Conservation (phyloP, 2,888 invertebrate genomes). For the Fabriciana adippe region DNA sequence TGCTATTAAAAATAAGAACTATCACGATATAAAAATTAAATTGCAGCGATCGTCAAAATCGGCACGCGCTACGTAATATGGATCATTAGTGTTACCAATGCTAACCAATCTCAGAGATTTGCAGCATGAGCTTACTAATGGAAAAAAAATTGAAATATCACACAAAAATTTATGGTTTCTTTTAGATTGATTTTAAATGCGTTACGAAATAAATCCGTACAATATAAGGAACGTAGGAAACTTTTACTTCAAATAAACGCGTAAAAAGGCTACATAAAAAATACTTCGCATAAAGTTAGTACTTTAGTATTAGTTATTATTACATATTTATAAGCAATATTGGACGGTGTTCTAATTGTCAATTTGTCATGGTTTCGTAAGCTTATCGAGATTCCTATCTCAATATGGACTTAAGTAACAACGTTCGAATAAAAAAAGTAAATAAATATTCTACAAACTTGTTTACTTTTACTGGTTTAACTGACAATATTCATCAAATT, state of each 20-base stretch:
- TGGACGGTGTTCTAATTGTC: slow-evolving; percentile 56
- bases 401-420: slow-evolving; percentile 22
- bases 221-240: not conserved
- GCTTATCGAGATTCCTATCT: slow-evolving; percentile 37
- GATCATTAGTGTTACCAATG: slow-evolving; percentile 32
- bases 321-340: slow-evolving; percentile 16
- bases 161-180: not conserved
- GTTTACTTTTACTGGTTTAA: not conserved
- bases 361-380: slow-evolving; percentile 66
- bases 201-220: not conserved
- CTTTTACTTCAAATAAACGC: not conserved
- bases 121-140: not conserved
- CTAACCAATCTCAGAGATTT: slow-evolving; percentile 12
- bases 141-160: too few relatives aligned
- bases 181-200: slow-evolving; percentile 1
- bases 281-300: not conserved
- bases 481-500: not conserved
- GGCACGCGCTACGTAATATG: slow-evolving; percentile 36
- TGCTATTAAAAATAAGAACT: slow-evolving; percentile 3
- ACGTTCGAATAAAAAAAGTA: not conserved
- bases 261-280: too few relatives aligned
- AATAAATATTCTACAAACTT: slow-evolving; percentile 4
- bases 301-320: slow-evolving; percentile 17
- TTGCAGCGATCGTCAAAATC: slow-evolving; percentile 13
- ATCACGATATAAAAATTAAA: not conserved